Percentiles rank a stretch among this genome's conserved stretches.
Evolutionary conservation across 2,888 invertebrate genomes (phyloP).

Genomic region (Lochmaea capreae): DNA sequence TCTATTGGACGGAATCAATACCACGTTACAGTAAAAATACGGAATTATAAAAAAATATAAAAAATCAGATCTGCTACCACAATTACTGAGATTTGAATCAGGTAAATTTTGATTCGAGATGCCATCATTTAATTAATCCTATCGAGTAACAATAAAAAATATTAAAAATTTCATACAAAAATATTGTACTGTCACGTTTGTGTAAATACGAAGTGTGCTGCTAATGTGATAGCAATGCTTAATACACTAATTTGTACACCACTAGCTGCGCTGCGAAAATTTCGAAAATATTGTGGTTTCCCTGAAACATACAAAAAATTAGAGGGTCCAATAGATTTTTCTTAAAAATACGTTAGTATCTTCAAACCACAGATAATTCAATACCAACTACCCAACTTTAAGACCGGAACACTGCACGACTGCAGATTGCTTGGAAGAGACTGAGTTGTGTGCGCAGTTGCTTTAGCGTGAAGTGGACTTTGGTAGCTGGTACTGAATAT

Average conservation of each 20-base stretch:
- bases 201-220: slow-evolving; percentile 32
- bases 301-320: slow-evolving; percentile 44
- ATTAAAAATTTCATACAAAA: slow-evolving; percentile 32
- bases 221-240: slow-evolving; percentile 25
- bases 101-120: background rate
- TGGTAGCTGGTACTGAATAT: background rate
- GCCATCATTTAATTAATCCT: slow-evolving; percentile 21
- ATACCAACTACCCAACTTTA: no score
- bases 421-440: no score
- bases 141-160: slow-evolving; percentile 32
- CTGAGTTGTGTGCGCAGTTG: no score
- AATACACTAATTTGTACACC: slow-evolving; percentile 40
- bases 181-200: slow-evolving; percentile 34
- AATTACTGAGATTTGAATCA: background rate
- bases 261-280: slow-evolving; percentile 47
- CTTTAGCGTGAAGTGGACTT: no score
- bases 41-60: slow-evolving; percentile 27
- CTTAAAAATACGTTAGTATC: background rate
- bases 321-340: slow-evolving; percentile 25
- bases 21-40: slow-evolving; percentile 37
- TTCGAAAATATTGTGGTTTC: slow-evolving; percentile 49
- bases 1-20: slow-evolving; percentile 44
- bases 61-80: slow-evolving; percentile 38
- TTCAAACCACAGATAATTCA: no score
- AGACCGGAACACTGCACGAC: no score